Evolutionary conservation across 2,888 invertebrate genomes (phyloP).

Genomic region (Aleiodes alternator): DNA sequence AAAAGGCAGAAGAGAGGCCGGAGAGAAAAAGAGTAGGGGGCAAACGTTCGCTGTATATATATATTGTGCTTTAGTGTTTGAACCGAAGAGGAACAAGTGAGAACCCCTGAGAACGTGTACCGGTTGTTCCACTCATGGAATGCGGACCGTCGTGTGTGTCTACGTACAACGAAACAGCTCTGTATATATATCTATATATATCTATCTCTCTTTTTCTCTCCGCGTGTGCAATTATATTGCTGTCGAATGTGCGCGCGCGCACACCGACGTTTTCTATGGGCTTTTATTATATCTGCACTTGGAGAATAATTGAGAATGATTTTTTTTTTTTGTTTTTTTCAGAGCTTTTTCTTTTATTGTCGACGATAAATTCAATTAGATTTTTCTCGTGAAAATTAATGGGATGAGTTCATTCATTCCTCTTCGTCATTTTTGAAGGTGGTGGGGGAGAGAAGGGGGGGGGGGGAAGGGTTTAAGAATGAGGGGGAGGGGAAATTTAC

Average conservation of each 20-base stretch:
- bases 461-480: no score
- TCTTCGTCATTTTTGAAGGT: no score
- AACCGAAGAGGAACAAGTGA: constrained; percentile 58
- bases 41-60: constrained; percentile 1
- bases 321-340: neutral
- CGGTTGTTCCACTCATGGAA: constrained; percentile 75
- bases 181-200: constrained; percentile 47
- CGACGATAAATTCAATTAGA: constrained; percentile 3
- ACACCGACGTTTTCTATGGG: constrained; percentile 41
- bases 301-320: constrained; percentile 19
- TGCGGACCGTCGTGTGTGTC: constrained; percentile 69
- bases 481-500: no score
- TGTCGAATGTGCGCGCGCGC: constrained; percentile 51
- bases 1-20: constrained; percentile 47
- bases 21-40: constrained; percentile 16
- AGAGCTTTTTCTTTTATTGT: neutral
- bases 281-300: constrained; percentile 34
- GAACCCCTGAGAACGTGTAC: constrained; percentile 73
- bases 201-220: constrained; percentile 45
- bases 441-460: no score
- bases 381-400: constrained; percentile 12
- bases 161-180: constrained; percentile 50
- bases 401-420: constrained; percentile 11
- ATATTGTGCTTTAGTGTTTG: neutral
- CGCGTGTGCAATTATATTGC: constrained; percentile 44